Evolutionary conservation across 2,797 vertebrate genomes (phyloP), one percentile per base, ranked within the genome.

Genomic region (Spea hammondii): DNA sequence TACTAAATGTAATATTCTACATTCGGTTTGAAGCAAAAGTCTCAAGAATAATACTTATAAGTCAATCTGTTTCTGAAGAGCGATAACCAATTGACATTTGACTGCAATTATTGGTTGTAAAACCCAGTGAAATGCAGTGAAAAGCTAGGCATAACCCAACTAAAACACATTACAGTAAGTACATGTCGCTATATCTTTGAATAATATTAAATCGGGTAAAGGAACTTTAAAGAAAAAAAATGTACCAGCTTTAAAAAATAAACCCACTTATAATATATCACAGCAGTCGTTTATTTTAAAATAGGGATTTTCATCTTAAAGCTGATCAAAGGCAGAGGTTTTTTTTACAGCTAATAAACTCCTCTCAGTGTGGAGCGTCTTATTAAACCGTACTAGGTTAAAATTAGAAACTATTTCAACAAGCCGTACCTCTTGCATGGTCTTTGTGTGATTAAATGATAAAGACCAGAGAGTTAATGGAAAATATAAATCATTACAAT

Each of bases 371-470:
- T 80, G 57, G 66, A 32, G 44, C 65, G 78, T 82, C 79, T 83
- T 75, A 76, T 77, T 80, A 83, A 83, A 48, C 44, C 76, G 80
- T 73, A 77, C 70, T 10, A 66, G 51, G 79, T 53, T 87, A 79
- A 85, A 85, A 70, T 76, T 65, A 72, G 48, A 80, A 84, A 69
- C 12, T 50, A 74, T 62, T 68, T 79, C 84, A 65, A 78, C 6
- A 64, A 71, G 79, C 53, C 51, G 13, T 74, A 81, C 76, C 71
- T 80, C 44, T 77, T 73, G 71, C 68, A 50, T 65, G 79, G 77
- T 57, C 8, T 51, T 80, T 83, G 77, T 79, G 46, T 80, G 78
- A 83, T 82, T 84, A 84, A 84, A 83, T 84, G 54, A 73, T 69
- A 77, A 82, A 81, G 64, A 66, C 49, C 47, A 12, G 49, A 64